These are phyloP conservation scores for Drosophila ustulata DNA, from an alignment of 2,888 invertebrate genomes.

Conservation along the genomic window DNA sequence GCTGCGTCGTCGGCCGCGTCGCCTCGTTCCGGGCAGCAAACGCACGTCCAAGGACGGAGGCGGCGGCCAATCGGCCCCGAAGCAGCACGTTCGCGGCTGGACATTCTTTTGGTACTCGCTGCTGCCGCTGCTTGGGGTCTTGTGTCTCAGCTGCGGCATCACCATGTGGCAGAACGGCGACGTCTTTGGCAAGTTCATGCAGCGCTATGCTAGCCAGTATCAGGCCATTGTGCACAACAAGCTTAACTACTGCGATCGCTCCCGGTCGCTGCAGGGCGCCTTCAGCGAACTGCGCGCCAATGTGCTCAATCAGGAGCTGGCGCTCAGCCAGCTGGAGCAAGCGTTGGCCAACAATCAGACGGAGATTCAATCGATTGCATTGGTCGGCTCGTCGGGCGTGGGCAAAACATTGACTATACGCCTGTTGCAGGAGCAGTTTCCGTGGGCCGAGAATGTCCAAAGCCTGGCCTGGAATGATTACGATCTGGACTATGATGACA, in stretches of 20 bases:
- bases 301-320: constrained; percentile 67
- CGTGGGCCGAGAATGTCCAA: constrained; percentile 82
- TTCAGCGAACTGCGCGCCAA: constrained; percentile 51
- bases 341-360: constrained; percentile 64
- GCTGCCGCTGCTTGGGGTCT: constrained; percentile 1
- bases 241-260: constrained; percentile 74
- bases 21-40: constrained; percentile 15
- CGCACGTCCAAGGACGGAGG: not conserved
- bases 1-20: constrained; percentile 48
- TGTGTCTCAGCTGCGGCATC: constrained; percentile 17
- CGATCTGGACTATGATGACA: constrained; percentile 3
- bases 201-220: constrained; percentile 72
- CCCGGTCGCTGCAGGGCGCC: constrained; percentile 45
- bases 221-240: constrained; percentile 77
- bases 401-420: constrained; percentile 81
- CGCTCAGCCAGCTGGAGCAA: constrained; percentile 68
- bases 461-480: constrained; percentile 71
- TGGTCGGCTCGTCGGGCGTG: constrained; percentile 80
- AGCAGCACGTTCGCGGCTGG: not conserved
- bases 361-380: constrained; percentile 66
- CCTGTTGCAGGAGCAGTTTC: constrained; percentile 71
- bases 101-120: constrained; percentile 23
- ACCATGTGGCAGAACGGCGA: constrained; percentile 20
- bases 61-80: not conserved
- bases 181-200: constrained; percentile 28